A percentile compares a stretch with the other conserved stretches of the same genome.
These are phyloP conservation scores for Oligia fasciuncula DNA, from an alignment of 2,888 invertebrate genomes.

Conservation along the genomic window DNA sequence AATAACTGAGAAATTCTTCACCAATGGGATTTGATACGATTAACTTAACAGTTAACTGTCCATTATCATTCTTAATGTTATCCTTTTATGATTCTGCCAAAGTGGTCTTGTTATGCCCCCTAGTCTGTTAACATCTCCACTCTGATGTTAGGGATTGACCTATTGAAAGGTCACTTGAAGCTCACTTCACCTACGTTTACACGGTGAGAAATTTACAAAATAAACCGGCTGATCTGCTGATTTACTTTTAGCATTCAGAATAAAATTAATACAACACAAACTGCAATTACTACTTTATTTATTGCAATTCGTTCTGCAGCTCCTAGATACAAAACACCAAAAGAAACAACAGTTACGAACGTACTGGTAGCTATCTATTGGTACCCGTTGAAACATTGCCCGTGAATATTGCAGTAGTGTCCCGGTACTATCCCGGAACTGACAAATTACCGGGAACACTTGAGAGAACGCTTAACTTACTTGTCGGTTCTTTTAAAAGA, in stretches of 20 bases:
- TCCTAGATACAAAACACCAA: slow-evolving; percentile 44
- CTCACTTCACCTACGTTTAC: background rate
- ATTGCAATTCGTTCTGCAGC: slow-evolving; percentile 23
- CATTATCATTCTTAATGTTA: too few species aligned
- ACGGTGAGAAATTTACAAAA: background rate
- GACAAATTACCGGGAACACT: slow-evolving; percentile 45
- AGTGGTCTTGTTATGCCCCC: too few species aligned
- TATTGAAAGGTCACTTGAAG: background rate
- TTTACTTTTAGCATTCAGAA: background rate
- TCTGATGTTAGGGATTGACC: background rate
- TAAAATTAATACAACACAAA: slow-evolving; percentile 4
- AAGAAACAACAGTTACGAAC: slow-evolving; percentile 33
- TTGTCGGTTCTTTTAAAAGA: slow-evolving; percentile 46
- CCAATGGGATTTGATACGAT: too few species aligned
- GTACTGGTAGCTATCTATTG: slow-evolving; percentile 27
- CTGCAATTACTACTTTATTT: slow-evolving; percentile 34
- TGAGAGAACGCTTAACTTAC: slow-evolving; percentile 54
- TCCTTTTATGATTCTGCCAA: too few species aligned
- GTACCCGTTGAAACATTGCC: slow-evolving; percentile 30
- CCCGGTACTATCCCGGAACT: slow-evolving; percentile 21
- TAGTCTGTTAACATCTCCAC: background rate
- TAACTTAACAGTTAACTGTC: too few species aligned
- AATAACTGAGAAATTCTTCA: too few species aligned
- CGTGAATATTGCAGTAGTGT: slow-evolving; percentile 53
- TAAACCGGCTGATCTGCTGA: background rate